Evolutionary conservation across 2,888 invertebrate genomes (phyloP).

Genomic region (Gymnosoma rotundatum): DNA sequence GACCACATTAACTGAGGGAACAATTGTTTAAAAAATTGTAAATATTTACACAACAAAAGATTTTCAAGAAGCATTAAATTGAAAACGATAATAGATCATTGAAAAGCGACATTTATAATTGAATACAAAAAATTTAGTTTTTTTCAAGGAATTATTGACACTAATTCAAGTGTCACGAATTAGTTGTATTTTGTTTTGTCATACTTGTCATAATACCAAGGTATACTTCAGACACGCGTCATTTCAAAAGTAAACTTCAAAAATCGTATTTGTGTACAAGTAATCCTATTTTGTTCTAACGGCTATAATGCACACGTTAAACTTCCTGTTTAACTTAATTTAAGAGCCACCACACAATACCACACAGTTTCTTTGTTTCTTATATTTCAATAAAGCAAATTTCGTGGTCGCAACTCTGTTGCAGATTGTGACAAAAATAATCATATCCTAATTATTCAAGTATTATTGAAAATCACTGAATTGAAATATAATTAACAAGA

Average conservation of each 20-base stretch:
- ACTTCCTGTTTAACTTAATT: slow-evolving; percentile 68
- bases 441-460: slow-evolving; percentile 78
- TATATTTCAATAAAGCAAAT: background rate
- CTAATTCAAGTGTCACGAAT: slow-evolving; percentile 49
- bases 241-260: background rate
- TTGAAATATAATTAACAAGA: slow-evolving; percentile 76
- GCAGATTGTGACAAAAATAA: slow-evolving; percentile 54
- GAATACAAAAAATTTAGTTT: too few species aligned
- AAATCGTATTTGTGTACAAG: slow-evolving; percentile 17
- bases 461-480: slow-evolving; percentile 79
- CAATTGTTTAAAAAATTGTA: background rate
- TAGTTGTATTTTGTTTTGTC: slow-evolving; percentile 20
- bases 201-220: slow-evolving; percentile 34
- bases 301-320: slow-evolving; percentile 43
- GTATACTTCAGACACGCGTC: slow-evolving; percentile 47
- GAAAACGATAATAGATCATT: slow-evolving; percentile 79
- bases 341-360: slow-evolving; percentile 45
- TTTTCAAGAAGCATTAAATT: slow-evolving; percentile 74
- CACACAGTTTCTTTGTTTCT: slow-evolving; percentile 5
- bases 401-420: slow-evolving; percentile 23
- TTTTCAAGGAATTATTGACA: slow-evolving; percentile 43
- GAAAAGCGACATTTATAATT: slow-evolving; percentile 12
- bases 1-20: slow-evolving; percentile 5
- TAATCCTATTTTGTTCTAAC: slow-evolving; percentile 57
- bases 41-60: slow-evolving; percentile 57